phyloP scores from a whole-genome alignment of 2,888 invertebrate genomes.

The Drosophila differens region DNA sequence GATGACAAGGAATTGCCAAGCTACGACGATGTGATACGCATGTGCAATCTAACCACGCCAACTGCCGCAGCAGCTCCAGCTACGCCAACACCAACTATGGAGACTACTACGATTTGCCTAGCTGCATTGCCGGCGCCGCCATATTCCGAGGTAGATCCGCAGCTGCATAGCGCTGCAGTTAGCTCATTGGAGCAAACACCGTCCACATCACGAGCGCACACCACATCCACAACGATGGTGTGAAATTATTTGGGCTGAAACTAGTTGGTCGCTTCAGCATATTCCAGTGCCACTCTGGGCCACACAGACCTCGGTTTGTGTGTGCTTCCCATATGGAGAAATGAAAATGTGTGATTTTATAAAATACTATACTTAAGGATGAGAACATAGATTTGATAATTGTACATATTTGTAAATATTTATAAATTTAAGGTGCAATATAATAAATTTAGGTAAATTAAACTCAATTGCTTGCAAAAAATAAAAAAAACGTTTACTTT shows the following conservation, averaged over 20 bases:
- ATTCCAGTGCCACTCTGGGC: slow-evolving; percentile 63
- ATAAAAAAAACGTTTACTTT: not conserved
- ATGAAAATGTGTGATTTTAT: slow-evolving; percentile 71
- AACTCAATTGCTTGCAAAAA: slow-evolving; percentile 7
- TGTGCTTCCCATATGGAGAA: slow-evolving; percentile 53
- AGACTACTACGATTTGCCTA: slow-evolving; percentile 53
- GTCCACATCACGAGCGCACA: slow-evolving; percentile 68
- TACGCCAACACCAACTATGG: slow-evolving; percentile 25
- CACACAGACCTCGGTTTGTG: slow-evolving; percentile 58
- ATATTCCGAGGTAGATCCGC: slow-evolving; percentile 66
- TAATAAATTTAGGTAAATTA: slow-evolving; percentile 39
- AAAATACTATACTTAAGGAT: slow-evolving; percentile 56
- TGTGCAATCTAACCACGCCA: slow-evolving; percentile 68
- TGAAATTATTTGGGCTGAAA: slow-evolving; percentile 1
- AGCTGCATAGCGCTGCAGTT: slow-evolving; percentile 1
- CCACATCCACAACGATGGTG: slow-evolving; percentile 7
- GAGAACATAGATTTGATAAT: slow-evolving; percentile 54
- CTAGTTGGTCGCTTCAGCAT: slow-evolving; percentile 28
- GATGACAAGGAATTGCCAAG: slow-evolving; percentile 83
- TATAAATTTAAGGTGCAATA: slow-evolving; percentile 61
- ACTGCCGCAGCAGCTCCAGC: slow-evolving; percentile 51
- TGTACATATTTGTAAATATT: slow-evolving; percentile 69
- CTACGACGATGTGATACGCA: slow-evolving; percentile 84
- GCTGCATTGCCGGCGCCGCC: slow-evolving; percentile 73
- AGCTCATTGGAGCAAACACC: slow-evolving; percentile 52